These are phyloP conservation scores for Noctua janthina DNA, from an alignment of 2,888 invertebrate genomes.

Conservation along the genomic window DNA sequence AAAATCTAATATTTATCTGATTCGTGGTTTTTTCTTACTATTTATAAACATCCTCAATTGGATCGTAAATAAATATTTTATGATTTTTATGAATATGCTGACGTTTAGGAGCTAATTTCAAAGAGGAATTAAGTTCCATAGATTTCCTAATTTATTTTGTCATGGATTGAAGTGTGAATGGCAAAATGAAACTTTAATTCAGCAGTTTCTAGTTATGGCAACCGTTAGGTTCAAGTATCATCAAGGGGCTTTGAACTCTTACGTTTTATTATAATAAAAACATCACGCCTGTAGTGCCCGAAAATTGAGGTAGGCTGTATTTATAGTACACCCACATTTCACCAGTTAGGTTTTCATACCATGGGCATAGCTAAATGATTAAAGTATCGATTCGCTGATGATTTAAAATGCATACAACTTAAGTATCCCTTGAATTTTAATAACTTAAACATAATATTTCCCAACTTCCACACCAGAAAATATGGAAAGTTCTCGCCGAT, in stretches of 20 bases:
- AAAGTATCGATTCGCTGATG: neutral
- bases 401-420: neutral
- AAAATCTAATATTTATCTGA: neutral
- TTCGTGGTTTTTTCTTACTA: neutral
- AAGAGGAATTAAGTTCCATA: neutral
- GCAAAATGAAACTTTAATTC: neutral
- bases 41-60: slow-evolving; percentile 17
- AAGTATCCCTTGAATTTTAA: neutral
- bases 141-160: slow-evolving; percentile 12
- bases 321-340: neutral
- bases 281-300: neutral
- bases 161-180: neutral
- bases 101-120: slow-evolving; percentile 30
- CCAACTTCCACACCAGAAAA: slow-evolving; percentile 12
- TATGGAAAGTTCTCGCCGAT: slow-evolving; percentile 20
- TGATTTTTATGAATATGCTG: slow-evolving; percentile 18
- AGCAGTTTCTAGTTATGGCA: neutral
- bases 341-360: neutral
- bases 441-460: slow-evolving; percentile 1
- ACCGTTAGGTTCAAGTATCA: neutral
- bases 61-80: slow-evolving; percentile 30
- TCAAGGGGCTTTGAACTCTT: slow-evolving; percentile 5
- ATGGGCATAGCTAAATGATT: neutral
- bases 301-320: neutral
- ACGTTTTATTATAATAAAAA: neutral